Evolutionary conservation across 2,888 invertebrate genomes (phyloP).

Genomic region (Himalopsyche japonica): DNA sequence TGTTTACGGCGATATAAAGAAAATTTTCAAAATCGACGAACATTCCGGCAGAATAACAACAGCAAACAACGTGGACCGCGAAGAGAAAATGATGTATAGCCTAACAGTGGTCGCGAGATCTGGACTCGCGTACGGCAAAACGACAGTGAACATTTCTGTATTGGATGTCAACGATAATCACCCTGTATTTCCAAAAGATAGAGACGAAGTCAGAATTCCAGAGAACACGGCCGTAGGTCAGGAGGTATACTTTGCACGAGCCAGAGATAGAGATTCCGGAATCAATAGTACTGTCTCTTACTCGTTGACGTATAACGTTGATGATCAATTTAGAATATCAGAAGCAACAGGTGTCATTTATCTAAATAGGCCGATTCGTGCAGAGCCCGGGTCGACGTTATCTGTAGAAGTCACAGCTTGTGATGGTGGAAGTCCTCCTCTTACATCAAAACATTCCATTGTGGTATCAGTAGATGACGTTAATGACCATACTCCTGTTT

Average conservation of each 20-base stretch:
- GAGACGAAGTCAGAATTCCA: conserved; percentile 76
- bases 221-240: conserved; percentile 94
- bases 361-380: conserved; percentile 77
- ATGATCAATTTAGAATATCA: conserved; percentile 81
- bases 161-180: conserved; percentile 90
- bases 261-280: conserved; percentile 85
- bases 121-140: conserved; percentile 75
- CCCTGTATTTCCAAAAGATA: conserved; percentile 79
- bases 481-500: conserved; percentile 94
- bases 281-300: conserved; percentile 87
- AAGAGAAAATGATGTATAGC: conserved; percentile 74
- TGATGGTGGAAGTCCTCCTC: conserved; percentile 78
- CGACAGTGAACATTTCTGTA: conserved; percentile 78
- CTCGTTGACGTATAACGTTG: conserved; percentile 77
- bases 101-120: conserved; percentile 80
- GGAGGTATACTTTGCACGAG: conserved; percentile 86
- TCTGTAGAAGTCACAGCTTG: conserved; percentile 80
- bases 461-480: conserved; percentile 80
- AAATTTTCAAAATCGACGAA: conserved; percentile 80
- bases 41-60: conserved; percentile 78
- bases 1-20: conserved; percentile 76
- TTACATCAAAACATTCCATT: conserved; percentile 76
- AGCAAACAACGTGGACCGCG: conserved; percentile 80
- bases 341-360: conserved; percentile 87
- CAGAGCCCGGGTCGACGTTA: conserved; percentile 72